Evolutionary conservation across 2,113 vertebrate species (phyloP).

Genomic region (Bos taurus): ARS-UCD2.0 NC_037357.1:46878001-46878500

Average conservation of each 20-base stretch:
- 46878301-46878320: background rate
- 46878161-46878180: conserved; percentile 61
- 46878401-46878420: background rate
- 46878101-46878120: conserved; percentile 19
- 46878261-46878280: conserved; percentile 46
- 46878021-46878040: background rate
- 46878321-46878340: background rate
- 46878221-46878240: conserved; percentile 45
- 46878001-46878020: background rate
- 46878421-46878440: background rate
- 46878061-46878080: conserved; percentile 12
- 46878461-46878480: conserved; percentile 14
- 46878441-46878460: conserved; percentile 52
- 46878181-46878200: conserved; percentile 50
- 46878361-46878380: conserved; percentile 10
- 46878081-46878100: background rate
- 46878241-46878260: conserved; percentile 22
- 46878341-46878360: conserved; percentile 10
- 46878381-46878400: background rate
- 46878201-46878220: conserved; percentile 33
- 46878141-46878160: conserved; percentile 37
- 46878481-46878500: conserved; percentile 48
- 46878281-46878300: conserved; percentile 45
- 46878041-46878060: background rate
- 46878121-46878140: conserved; percentile 43